phyloP scores from a whole-genome alignment of 2,888 invertebrate genomes.

The Priocnemis perturbator region DNA sequence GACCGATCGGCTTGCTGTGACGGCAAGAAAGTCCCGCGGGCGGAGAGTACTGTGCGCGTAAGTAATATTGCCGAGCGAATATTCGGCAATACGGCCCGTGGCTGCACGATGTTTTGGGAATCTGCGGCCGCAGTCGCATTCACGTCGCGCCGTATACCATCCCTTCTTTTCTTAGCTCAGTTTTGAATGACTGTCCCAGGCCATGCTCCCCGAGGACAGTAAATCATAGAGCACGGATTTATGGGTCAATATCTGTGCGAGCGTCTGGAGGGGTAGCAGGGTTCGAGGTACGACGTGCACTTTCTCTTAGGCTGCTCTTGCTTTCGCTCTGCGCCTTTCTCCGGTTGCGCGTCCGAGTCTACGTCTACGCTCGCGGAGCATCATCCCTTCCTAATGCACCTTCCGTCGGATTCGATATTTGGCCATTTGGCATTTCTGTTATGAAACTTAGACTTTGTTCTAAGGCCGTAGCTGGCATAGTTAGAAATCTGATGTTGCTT shows the following conservation, averaged over 20 bases:
- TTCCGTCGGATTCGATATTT: too few species aligned
- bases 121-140: slow-evolving; percentile 59
- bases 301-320: slow-evolving; percentile 45
- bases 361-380: not conserved
- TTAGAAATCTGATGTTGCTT: too few species aligned
- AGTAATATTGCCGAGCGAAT: slow-evolving; percentile 10
- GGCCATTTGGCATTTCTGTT: too few species aligned
- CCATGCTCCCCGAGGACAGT: slow-evolving; percentile 27
- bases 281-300: slow-evolving; percentile 29
- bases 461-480: too few species aligned
- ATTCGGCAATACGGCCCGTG: slow-evolving; percentile 16
- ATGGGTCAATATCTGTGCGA: slow-evolving; percentile 58
- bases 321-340: slow-evolving; percentile 24
- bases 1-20: too few species aligned
- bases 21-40: too few species aligned
- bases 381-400: not conserved
- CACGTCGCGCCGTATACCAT: slow-evolving; percentile 40
- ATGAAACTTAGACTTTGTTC: too few species aligned
- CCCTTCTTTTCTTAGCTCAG: slow-evolving; percentile 14
- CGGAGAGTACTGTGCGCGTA: too few species aligned
- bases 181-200: too few species aligned
- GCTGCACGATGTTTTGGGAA: slow-evolving; percentile 60
- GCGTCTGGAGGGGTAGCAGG: not conserved
- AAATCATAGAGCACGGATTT: slow-evolving; percentile 65
- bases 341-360: not conserved